Evolutionary conservation across 2,113 vertebrate genomes (phyloP).

Genomic region (Lophura nycthemera): DNA sequence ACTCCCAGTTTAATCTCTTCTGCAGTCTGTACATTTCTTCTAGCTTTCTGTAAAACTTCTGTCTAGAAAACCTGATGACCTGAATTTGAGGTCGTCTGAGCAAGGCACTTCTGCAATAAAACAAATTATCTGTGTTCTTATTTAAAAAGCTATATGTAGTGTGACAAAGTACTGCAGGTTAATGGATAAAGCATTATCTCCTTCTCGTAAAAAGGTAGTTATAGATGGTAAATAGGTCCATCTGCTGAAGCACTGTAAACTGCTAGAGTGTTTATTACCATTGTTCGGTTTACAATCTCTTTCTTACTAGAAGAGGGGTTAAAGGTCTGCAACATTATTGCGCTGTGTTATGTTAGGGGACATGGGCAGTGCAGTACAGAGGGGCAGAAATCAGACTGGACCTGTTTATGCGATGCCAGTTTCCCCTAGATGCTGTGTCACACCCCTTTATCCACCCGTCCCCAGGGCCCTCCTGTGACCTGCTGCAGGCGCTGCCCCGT

Average conservation of each 20-base stretch:
- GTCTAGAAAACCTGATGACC: background rate
- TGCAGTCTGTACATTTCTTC: background rate
- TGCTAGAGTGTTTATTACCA: background rate
- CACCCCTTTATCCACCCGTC: background rate
- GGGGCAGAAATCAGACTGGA: background rate
- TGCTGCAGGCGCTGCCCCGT: background rate
- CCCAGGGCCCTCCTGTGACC: background rate
- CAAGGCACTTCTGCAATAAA: background rate
- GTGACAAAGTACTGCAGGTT: background rate
- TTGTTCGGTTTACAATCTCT: background rate
- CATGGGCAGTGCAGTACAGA: background rate
- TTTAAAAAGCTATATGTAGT: background rate
- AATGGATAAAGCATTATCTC: background rate
- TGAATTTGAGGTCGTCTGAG: background rate
- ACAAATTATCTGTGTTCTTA: background rate
- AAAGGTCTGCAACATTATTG: slow-evolving; percentile 35
- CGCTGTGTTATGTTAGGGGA: background rate
- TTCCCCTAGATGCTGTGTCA: background rate
- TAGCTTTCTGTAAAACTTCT: background rate
- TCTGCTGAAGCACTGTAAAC: background rate
- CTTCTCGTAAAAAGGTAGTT: background rate
- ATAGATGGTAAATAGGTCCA: background rate
- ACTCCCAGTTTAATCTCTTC: background rate
- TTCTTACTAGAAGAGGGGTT: background rate
- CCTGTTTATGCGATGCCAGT: background rate